These are phyloP conservation scores for Cactoblastis cactorum DNA, from an alignment of 2,888 invertebrate genomes.

Conservation along the genomic window DNA sequence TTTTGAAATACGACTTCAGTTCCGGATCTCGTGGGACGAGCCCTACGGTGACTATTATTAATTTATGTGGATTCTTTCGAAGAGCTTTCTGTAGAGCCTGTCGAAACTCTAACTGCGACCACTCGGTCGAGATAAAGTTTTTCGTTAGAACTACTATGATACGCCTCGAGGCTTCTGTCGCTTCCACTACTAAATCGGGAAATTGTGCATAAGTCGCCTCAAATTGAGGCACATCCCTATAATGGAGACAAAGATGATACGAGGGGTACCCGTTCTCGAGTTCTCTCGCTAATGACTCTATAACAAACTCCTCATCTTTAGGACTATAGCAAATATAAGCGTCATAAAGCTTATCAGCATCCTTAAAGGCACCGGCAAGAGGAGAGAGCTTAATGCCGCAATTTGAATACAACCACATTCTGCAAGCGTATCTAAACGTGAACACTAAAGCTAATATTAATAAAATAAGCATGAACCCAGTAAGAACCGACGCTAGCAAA, in stretches of 20 bases:
- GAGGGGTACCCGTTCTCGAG: constrained; percentile 89
- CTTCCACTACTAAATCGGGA: constrained; percentile 88
- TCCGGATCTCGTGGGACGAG: constrained; percentile 92
- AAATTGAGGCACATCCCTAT: constrained; percentile 88
- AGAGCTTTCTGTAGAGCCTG: constrained; percentile 93
- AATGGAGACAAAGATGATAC: constrained; percentile 92
- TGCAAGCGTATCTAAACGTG: constrained; percentile 91
- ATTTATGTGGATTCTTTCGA: constrained; percentile 89
- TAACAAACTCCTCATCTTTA: constrained; percentile 94
- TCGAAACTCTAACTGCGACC: constrained; percentile 94
- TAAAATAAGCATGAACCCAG: constrained; percentile 87
- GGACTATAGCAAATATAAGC: constrained; percentile 96
- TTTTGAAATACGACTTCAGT: constrained; percentile 92
- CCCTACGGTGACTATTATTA: constrained; percentile 90
- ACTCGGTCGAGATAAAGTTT: constrained; percentile 94
- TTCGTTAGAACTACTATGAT: constrained; percentile 93
- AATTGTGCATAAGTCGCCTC: constrained; percentile 85
- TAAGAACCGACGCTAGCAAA: constrained; percentile 87
- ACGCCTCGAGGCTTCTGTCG: constrained; percentile 91
- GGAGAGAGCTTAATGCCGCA: constrained; percentile 91
- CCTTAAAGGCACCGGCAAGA: constrained; percentile 84
- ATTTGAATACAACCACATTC: constrained; percentile 93
- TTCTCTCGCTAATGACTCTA: constrained; percentile 90
- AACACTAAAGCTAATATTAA: constrained; percentile 89
- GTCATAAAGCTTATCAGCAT: constrained; percentile 93